These are phyloP conservation scores for Bubalus kerabau DNA, from an alignment of 2,113 vertebrate genomes.

Conservation along the genomic window DNA sequence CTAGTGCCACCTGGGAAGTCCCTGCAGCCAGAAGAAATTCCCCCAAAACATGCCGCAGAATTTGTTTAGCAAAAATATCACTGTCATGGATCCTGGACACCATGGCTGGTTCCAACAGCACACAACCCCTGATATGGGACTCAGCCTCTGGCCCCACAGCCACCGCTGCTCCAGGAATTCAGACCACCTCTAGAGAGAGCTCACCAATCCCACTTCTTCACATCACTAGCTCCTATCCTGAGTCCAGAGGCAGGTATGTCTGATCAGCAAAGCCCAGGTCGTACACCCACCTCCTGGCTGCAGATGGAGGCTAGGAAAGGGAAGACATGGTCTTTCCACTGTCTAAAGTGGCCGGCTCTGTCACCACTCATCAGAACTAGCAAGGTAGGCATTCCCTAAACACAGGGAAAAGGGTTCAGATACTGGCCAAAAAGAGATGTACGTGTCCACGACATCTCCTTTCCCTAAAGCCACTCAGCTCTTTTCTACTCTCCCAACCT, in stretches of 20 bases:
- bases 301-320: neutral
- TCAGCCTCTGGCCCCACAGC: neutral
- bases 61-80: neutral
- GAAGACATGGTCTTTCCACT: neutral
- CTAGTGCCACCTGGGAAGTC: neutral
- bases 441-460: neutral
- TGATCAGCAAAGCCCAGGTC: neutral
- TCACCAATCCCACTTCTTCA: neutral
- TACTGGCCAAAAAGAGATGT: neutral
- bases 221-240: neutral
- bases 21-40: neutral
- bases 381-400: neutral
- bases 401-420: neutral
- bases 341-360: neutral
- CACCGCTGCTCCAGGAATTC: neutral
- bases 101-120: neutral
- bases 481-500: neutral
- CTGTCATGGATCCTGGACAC: neutral
- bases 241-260: neutral
- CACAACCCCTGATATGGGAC: neutral
- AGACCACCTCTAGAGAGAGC: neutral
- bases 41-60: neutral
- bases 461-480: neutral
- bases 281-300: neutral
- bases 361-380: neutral